Evolutionary conservation across 2,797 vertebrate species (phyloP).

Genomic region (Crax fasciolata): DNA sequence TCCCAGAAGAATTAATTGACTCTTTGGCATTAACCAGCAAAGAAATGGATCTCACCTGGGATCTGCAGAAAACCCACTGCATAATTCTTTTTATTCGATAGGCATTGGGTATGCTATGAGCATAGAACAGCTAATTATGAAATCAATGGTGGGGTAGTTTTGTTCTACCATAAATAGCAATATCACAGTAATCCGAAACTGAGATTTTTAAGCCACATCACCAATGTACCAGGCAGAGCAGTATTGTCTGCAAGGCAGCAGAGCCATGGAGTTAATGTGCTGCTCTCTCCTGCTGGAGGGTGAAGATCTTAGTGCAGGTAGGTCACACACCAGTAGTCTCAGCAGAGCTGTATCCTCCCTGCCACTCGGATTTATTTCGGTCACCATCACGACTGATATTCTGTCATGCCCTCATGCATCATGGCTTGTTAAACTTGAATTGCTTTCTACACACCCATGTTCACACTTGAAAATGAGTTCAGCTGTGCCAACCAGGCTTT

Average conservation of each 20-base stretch:
- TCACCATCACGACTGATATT: slow-evolving; percentile 47
- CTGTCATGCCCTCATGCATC: slow-evolving; percentile 49
- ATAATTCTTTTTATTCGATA: background rate
- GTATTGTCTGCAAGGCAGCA: background rate
- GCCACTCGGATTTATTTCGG: background rate
- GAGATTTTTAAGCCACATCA: background rate
- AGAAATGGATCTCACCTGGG: background rate
- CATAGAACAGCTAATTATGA: background rate
- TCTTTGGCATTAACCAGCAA: background rate
- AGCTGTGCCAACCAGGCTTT: slow-evolving; percentile 49
- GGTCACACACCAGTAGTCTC: slow-evolving; percentile 32
- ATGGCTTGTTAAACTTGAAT: slow-evolving; percentile 72
- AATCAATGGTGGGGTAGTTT: background rate
- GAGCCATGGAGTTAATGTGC: background rate
- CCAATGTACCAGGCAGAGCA: background rate
- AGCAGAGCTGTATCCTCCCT: slow-evolving; percentile 40
- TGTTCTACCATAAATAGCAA: background rate
- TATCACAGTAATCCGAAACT: background rate
- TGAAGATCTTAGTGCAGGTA: slow-evolving; percentile 50
- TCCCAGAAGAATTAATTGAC: background rate
- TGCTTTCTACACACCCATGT: slow-evolving; percentile 68
- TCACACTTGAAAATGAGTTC: slow-evolving; percentile 72
- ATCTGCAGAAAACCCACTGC: background rate
- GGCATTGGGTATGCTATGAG: background rate
- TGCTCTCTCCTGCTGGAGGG: background rate